A percentile compares a stretch with the other conserved stretches of the same genome.
phyloP scores from a whole-genome alignment of 1,140 invertebrate genomes.

The Aphidius gifuensis region DNA sequence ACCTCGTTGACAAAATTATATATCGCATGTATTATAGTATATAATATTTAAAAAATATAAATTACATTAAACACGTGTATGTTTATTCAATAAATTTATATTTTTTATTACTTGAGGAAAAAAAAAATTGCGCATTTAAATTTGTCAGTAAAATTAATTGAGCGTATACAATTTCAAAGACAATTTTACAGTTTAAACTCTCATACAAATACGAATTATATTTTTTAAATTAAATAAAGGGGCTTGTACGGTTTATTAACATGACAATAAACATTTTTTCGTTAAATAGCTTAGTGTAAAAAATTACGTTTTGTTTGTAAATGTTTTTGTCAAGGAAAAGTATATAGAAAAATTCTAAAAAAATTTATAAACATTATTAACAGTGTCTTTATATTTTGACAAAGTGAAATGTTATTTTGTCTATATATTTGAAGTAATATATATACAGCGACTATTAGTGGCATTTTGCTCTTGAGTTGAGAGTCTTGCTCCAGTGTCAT shows the following conservation, averaged over 20 bases:
- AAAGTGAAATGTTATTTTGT: too few species aligned
- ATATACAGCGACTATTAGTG: too few species aligned
- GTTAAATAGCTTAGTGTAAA: too few species aligned
- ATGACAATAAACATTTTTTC: background rate
- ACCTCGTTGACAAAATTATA: background rate
- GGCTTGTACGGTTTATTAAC: background rate
- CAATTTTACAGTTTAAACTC: constrained; percentile 21
- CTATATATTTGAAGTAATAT: too few species aligned
- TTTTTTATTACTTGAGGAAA: constrained; percentile 11
- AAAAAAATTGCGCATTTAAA: constrained; percentile 23
- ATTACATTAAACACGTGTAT: background rate
- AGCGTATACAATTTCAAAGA: constrained; percentile 28
- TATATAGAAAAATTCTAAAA: too few species aligned
- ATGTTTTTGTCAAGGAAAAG: too few species aligned
- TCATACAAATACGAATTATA: constrained; percentile 6
- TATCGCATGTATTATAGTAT: background rate
- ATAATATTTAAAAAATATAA: too few species aligned
- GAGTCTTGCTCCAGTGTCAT: too few species aligned
- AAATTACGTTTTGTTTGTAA: too few species aligned
- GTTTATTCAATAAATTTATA: background rate
- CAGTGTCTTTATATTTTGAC: too few species aligned
- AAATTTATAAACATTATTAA: too few species aligned
- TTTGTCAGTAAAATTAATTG: constrained; percentile 34
- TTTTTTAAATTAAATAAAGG: constrained; percentile 1
- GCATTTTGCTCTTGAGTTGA: too few species aligned